Percentiles rank a stretch among this genome's conserved stretches.
phyloP scores from a whole-genome alignment of 92 coral and sea anemone species.

The Parazoanthus darwini region DNA sequence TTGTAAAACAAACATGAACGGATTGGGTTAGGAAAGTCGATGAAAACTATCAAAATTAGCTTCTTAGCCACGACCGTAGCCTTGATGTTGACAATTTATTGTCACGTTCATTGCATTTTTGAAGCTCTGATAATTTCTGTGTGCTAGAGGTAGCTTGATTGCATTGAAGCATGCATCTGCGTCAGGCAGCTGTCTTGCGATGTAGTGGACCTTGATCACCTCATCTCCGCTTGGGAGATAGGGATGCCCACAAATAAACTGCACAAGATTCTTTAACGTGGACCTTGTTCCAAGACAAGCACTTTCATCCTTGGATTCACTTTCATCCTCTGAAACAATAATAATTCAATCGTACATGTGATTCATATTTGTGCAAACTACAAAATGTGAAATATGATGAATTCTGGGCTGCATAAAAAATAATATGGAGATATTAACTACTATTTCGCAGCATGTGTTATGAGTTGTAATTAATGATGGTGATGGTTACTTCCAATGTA shows the following conservation, averaged over 20 bases:
- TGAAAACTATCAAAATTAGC: constrained; percentile 5
- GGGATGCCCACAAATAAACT: constrained; percentile 33
- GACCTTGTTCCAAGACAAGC: neutral
- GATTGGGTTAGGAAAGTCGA: constrained; percentile 8
- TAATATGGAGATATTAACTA: constrained; percentile 4
- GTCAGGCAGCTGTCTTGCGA: constrained; percentile 2
- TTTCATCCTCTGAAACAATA: constrained; percentile 6
- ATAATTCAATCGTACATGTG: constrained; percentile 1
- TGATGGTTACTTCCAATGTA: constrained; percentile 7
- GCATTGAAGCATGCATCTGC: constrained; percentile 15
- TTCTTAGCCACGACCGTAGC: constrained; percentile 32
- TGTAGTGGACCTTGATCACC: neutral
- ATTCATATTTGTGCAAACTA: constrained; percentile 5
- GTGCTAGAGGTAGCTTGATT: constrained; percentile 7
- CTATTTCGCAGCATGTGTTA: constrained; percentile 8
- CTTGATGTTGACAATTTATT: constrained; percentile 19
- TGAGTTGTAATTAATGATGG: constrained; percentile 6
- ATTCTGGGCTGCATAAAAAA: constrained; percentile 7
- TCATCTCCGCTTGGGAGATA: constrained; percentile 4
- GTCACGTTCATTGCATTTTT: constrained; percentile 28
- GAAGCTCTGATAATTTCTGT: neutral
- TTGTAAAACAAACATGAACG: constrained; percentile 1
- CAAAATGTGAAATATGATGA: constrained; percentile 5
- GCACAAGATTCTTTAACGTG: constrained; percentile 13
- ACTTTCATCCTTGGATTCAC: neutral